Conservation (phyloP, 2,113 vertebrate genomes). For the Nesogale talazaci region DNA sequence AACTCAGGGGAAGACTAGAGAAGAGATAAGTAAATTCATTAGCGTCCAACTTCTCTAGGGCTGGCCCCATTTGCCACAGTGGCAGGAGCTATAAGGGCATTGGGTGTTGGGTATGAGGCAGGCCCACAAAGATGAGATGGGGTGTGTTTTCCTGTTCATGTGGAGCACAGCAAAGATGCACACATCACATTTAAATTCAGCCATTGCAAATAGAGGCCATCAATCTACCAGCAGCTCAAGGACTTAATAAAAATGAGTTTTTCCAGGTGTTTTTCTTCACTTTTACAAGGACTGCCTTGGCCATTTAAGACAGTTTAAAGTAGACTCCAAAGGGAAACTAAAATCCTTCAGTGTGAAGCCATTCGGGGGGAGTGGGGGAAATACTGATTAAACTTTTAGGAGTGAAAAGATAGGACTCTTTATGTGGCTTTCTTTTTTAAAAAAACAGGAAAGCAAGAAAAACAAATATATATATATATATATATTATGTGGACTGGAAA, state of each 20-base stretch:
- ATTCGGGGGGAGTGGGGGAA: conserved; percentile 21
- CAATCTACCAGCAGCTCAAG: background rate
- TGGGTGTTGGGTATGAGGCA: background rate
- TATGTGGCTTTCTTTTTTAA: background rate
- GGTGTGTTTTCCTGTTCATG: background rate
- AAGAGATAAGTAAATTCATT: background rate
- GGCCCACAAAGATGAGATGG: background rate
- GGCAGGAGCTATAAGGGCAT: accelerated
- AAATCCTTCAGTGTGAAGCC: background rate
- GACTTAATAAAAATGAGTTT: conserved; percentile 32
- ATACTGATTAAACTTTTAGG: background rate
- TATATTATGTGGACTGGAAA: background rate
- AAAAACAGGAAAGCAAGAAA: background rate
- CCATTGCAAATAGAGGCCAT: background rate
- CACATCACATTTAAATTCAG: background rate
- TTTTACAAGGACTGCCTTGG: conserved; percentile 15
- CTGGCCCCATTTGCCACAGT: background rate
- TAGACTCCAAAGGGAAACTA: background rate
- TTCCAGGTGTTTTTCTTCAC: background rate
- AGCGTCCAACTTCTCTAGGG: background rate
- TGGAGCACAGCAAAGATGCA: background rate
- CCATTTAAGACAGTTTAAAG: conserved; percentile 28
- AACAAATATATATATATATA: background rate
- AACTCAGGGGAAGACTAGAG: background rate
- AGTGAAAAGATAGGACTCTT: background rate